Conservation (phyloP, 1,140 invertebrate genomes). For the Coptotermes formosanus region DNA sequence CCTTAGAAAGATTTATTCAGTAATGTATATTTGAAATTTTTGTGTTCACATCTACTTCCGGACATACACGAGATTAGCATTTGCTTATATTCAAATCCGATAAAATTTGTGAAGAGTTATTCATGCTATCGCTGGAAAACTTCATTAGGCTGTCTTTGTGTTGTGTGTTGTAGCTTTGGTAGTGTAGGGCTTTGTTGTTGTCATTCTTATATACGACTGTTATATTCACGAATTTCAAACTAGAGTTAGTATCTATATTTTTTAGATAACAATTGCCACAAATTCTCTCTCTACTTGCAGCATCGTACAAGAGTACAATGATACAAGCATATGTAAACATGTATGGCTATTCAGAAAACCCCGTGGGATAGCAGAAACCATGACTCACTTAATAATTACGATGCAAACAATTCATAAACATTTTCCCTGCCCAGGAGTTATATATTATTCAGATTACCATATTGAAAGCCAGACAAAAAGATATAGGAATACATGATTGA, state of each 20-base stretch:
- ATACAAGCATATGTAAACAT: neutral
- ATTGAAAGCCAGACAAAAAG: slow-evolving; percentile 12
- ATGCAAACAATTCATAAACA: neutral
- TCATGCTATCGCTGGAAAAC: too few relatives aligned
- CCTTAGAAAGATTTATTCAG: too few relatives aligned
- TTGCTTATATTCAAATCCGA: too few relatives aligned
- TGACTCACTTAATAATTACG: neutral
- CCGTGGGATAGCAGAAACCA: neutral
- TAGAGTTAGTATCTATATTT: neutral
- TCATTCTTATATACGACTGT: neutral
- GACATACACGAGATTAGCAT: too few relatives aligned
- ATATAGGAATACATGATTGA: neutral
- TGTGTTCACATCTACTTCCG: too few relatives aligned
- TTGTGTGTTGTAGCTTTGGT: too few relatives aligned
- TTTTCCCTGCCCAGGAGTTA: neutral
- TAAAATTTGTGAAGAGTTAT: too few relatives aligned
- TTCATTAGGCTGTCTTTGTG: too few relatives aligned
- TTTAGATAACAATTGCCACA: neutral
- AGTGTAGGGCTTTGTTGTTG: too few relatives aligned
- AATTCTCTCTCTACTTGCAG: neutral
- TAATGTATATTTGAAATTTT: too few relatives aligned
- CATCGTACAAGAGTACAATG: neutral
- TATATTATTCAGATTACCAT: neutral
- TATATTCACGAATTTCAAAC: neutral
- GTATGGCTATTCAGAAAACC: neutral